Percentiles rank a stretch among this genome's conserved stretches.
Evolutionary conservation across 1,140 invertebrate species (phyloP).

Genomic region (Platyscapa corneri): DNA sequence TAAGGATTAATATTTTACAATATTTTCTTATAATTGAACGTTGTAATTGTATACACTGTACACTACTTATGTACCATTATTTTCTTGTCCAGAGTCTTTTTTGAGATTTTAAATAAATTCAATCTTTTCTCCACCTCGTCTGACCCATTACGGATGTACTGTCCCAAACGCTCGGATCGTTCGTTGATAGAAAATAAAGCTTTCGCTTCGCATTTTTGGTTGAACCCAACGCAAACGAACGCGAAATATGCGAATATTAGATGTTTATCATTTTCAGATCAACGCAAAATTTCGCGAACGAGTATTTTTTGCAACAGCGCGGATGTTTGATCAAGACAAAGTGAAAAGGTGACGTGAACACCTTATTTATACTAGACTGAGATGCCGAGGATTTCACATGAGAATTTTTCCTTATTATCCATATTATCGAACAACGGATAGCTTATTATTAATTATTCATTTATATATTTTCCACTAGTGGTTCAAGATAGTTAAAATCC

Average conservation of each 20-base stretch:
- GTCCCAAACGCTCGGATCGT: not conserved
- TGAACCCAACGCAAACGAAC: not conserved
- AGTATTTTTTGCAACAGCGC: not conserved
- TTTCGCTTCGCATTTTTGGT: not conserved
- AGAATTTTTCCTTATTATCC: too few species aligned
- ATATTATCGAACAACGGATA: too few species aligned
- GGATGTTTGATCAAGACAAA: not conserved
- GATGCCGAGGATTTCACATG: too few species aligned
- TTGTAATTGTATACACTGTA: not conserved
- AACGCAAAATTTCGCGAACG: too few species aligned
- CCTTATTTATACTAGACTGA: not conserved
- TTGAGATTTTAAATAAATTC: not conserved
- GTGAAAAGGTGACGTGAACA: not conserved
- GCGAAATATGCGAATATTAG: not conserved
- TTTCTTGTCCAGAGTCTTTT: not conserved
- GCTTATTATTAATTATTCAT: too few species aligned
- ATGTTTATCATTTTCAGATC: constrained; percentile 11
- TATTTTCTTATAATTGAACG: too few species aligned
- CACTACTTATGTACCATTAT: not conserved
- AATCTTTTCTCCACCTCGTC: not conserved
- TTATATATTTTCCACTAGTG: too few species aligned
- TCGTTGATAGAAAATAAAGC: not conserved
- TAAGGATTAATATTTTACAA: not conserved
- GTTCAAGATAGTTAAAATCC: too few species aligned
- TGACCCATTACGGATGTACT: not conserved